A percentile compares a stretch with the other conserved stretches of the same genome.
Evolutionary conservation across 2,113 vertebrate genomes (phyloP).

Genomic region (Rhagologus leucostigma): DNA sequence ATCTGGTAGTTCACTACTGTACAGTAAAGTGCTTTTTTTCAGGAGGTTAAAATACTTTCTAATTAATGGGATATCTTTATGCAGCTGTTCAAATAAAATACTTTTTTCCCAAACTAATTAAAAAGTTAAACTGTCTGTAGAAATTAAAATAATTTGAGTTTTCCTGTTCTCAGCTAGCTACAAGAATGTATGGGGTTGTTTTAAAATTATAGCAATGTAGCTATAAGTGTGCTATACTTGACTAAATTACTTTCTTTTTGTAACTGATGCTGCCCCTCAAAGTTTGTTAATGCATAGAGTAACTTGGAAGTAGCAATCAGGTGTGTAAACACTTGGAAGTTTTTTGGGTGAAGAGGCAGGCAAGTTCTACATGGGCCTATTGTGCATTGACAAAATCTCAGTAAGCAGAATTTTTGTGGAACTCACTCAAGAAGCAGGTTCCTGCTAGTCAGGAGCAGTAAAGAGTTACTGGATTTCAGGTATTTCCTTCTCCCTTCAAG

Average conservation of each 20-base stretch:
- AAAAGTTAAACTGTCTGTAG: neutral
- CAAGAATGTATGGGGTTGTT: neutral
- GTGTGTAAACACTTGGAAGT: neutral
- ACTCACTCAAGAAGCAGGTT: neutral
- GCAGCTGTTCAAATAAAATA: neutral
- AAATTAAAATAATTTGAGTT: neutral
- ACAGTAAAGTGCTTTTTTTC: neutral
- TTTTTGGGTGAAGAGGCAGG: neutral
- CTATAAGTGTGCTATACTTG: neutral
- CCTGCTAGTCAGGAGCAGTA: neutral
- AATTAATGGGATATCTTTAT: neutral
- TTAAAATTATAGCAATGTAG: neutral
- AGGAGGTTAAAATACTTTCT: neutral
- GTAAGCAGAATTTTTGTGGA: neutral
- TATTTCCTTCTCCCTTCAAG: neutral
- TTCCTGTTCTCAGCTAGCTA: neutral
- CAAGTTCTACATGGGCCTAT: neutral
- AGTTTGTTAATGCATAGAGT: neutral
- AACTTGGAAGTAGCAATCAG: neutral
- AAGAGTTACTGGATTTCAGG: neutral
- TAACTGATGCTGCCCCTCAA: neutral
- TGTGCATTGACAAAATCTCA: neutral
- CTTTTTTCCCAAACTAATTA: neutral
- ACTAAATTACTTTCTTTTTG: neutral
- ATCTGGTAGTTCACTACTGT: neutral